Conservation (phyloP, 2,888 invertebrate species). For the Parapristionchus giblindavisi region DNA sequence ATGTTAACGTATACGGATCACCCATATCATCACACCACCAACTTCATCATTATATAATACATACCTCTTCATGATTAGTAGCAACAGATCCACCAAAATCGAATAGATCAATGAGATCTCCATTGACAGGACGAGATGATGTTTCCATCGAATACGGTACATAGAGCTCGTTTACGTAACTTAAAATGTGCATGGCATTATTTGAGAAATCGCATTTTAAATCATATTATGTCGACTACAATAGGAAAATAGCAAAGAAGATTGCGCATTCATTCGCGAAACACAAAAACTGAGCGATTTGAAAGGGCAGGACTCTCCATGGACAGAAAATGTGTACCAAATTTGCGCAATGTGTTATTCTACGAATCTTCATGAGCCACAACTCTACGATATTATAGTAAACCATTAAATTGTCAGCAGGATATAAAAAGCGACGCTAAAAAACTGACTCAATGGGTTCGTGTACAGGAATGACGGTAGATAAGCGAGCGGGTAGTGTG, state of each 20-base stretch:
- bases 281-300: too few species aligned
- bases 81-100: conserved; percentile 48
- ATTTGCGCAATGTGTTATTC: too few species aligned
- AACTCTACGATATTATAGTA: too few species aligned
- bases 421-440: too few species aligned
- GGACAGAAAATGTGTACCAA: too few species aligned
- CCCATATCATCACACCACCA: neutral
- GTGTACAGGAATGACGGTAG: conserved; percentile 19
- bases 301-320: too few species aligned
- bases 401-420: too few species aligned
- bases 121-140: conserved; percentile 45
- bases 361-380: too few species aligned
- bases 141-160: conserved; percentile 49
- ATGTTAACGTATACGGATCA: neutral
- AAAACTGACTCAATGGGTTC: too few species aligned
- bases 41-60: neutral
- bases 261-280: too few species aligned
- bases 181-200: too few species aligned
- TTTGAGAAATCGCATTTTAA: neutral
- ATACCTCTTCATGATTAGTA: conserved; percentile 12
- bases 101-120: conserved; percentile 62
- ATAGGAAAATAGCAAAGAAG: too few species aligned
- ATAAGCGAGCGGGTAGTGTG: neutral
- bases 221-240: neutral
- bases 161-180: conserved; percentile 44